Evolutionary conservation across 2,888 invertebrate species (phyloP), one percentile per base, ranked within the genome.

Genomic region (Belgica antarctica): DNA sequence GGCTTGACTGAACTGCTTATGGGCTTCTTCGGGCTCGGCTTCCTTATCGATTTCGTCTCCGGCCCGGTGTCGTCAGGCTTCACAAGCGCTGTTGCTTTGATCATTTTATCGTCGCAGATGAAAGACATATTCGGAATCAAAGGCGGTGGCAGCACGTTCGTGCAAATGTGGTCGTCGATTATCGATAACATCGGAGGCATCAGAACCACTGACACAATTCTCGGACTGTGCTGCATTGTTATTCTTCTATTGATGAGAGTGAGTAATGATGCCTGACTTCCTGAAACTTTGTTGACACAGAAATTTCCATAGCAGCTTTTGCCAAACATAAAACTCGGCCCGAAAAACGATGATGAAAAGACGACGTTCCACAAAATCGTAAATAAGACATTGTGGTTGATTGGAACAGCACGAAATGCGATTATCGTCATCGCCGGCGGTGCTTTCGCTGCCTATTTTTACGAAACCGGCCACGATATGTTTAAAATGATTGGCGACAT

Each of bases 1-100:
- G 94, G 93, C 1, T 75, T 89, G 25, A 84, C 93, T 57, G 88
- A 91, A 78, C 81, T 94, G 65, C 77, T 88, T 24, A 92, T 94
- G 91, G 93, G 92, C 12, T 78, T 90, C 57, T 85, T 93, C 63
- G 92, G 91, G 24, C 83, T 94, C 71, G 92, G 94, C 63, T 94
- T 94, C 78, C 83, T 94, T 70, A 89, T 94, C 71, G 92, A 94
- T 79, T 94, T 94, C 77, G 92, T 94, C 22, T 93, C 93, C 1
- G 92, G 92, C 0, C 93, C 94, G 0, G 94, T 94, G 0, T 90
- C 91, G 19, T 91, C 90, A 0, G 93, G 92, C 7, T 94, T 94
- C 79, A 94, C 94, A 0, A 92, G 93, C 3, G 94, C 94, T 10
- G 94, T 92, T 7, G 92, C 94, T 27, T 82, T 94, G 66, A 91